phyloP scores from a whole-genome alignment of 2,888 invertebrate species.

The Macrostomum cliftonense region DNA sequence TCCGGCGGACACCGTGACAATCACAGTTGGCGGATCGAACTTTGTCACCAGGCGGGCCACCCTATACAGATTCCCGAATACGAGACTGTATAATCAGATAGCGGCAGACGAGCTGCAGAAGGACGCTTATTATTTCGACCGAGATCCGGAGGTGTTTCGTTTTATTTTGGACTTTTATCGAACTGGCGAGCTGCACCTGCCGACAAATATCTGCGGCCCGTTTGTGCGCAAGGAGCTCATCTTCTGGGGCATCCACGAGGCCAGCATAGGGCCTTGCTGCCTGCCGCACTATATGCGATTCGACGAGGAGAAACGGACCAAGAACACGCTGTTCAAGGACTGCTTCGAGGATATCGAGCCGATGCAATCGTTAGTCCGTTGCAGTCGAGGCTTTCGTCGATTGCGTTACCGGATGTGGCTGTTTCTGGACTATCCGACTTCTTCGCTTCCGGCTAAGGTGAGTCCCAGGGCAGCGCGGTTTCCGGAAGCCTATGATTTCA shows the following conservation, averaged over 20 bases:
- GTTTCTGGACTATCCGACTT: constrained; percentile 30
- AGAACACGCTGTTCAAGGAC: constrained; percentile 11
- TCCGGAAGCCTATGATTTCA: too few relatives aligned
- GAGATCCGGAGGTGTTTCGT: constrained; percentile 25
- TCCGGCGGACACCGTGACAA: not conserved
- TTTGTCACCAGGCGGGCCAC: constrained; percentile 13
- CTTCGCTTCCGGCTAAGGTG: constrained; percentile 30
- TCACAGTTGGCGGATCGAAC: constrained; percentile 14
- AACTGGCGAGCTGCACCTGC: constrained; percentile 34
- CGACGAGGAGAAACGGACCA: constrained; percentile 10
- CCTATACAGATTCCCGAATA: constrained; percentile 13
- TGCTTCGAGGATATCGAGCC: constrained; percentile 12
- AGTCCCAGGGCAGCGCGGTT: too few relatives aligned
- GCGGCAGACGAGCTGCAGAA: too few relatives aligned
- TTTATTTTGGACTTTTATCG: constrained; percentile 25
- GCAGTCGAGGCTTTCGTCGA: constrained; percentile 7
- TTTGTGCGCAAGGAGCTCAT: constrained; percentile 32
- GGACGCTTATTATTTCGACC: constrained; percentile 20
- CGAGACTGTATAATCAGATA: constrained; percentile 8
- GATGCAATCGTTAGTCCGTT: constrained; percentile 9
- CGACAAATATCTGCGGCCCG: constrained; percentile 33
- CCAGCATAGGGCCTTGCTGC: constrained; percentile 28
- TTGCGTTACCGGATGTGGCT: constrained; percentile 22
- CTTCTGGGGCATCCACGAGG: constrained; percentile 30
- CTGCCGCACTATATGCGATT: constrained; percentile 24